These are phyloP conservation scores for Oreochromis spilurus DNA, from an alignment of 2,113 vertebrate genomes.

Conservation along the genomic window DNA sequence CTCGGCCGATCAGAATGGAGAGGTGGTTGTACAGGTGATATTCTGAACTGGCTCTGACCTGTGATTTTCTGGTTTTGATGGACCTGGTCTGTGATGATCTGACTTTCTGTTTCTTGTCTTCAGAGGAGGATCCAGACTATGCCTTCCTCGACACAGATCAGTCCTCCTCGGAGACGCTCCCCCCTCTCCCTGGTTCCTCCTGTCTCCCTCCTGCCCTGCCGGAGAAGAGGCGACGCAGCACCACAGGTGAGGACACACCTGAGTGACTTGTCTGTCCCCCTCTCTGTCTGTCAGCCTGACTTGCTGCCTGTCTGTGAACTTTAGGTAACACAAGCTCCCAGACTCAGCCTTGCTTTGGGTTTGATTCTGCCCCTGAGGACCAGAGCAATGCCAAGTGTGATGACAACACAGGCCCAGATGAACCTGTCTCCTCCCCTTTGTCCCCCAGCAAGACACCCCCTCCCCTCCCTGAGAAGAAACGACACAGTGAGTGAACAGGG, in stretches of 20 bases:
- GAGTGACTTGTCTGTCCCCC: not conserved
- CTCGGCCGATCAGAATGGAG: not conserved
- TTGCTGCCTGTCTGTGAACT: not conserved
- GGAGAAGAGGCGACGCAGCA: conserved; percentile 82
- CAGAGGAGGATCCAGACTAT: conserved; percentile 82
- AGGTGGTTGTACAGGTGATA: not conserved
- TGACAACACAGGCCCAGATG: conserved; percentile 65
- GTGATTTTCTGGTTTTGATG: not conserved
- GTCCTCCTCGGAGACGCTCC: conserved; percentile 78
- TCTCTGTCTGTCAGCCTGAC: not conserved
- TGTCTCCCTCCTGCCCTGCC: conserved; percentile 81
- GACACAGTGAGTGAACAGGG: conserved; percentile 82
- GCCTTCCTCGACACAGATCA: conserved; percentile 90
- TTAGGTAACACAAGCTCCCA: conserved; percentile 10
- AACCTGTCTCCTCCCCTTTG: conserved; percentile 75
- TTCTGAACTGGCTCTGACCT: no score
- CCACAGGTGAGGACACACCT: conserved; percentile 10
- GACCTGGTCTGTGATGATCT: not conserved
- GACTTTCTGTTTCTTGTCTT: not conserved
- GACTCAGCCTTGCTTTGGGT: conserved; percentile 41
- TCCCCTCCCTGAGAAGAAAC: conserved; percentile 91
- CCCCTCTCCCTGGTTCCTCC: conserved; percentile 74
- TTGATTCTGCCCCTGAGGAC: conserved; percentile 62
- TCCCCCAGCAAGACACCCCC: conserved; percentile 61
- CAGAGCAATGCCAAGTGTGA: conserved; percentile 76